A percentile compares a stretch with the other conserved stretches of the same genome.
phyloP scores from a whole-genome alignment of 2,113 vertebrate species.

The Myiopsitta monachus region DNA sequence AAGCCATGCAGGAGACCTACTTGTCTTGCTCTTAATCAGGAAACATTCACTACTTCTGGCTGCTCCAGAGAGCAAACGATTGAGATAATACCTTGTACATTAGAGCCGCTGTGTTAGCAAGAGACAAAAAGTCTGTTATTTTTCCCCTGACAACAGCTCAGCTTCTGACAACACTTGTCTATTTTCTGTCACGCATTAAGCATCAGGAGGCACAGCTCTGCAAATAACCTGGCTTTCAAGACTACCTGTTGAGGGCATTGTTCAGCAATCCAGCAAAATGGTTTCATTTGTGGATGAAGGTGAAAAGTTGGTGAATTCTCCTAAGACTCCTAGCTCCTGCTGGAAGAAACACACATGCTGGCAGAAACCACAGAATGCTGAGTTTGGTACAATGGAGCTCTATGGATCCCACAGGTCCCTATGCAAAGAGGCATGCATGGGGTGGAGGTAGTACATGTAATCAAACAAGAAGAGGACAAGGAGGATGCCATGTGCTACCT shows the following conservation, averaged over 20 bases:
- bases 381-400: neutral
- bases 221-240: neutral
- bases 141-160: neutral
- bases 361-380: neutral
- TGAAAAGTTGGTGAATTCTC: neutral
- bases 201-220: neutral
- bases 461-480: rapidly evolving
- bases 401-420: neutral
- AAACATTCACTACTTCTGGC: neutral
- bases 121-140: neutral
- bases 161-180: neutral
- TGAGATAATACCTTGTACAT: neutral
- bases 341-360: neutral
- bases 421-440: neutral
- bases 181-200: neutral
- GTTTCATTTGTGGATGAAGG: neutral
- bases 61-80: neutral
- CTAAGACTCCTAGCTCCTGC: neutral
- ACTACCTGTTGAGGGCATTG: neutral
- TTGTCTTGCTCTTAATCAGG: constrained; percentile 10
- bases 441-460: neutral
- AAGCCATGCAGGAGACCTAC: neutral
- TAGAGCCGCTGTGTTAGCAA: neutral
- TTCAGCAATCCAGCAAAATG: neutral
- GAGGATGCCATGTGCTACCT: rapidly evolving